Base-by-base conservation (phyloP, 53 echinoderm and acorn worm genomes). In the Holothuria scabra region DNA sequence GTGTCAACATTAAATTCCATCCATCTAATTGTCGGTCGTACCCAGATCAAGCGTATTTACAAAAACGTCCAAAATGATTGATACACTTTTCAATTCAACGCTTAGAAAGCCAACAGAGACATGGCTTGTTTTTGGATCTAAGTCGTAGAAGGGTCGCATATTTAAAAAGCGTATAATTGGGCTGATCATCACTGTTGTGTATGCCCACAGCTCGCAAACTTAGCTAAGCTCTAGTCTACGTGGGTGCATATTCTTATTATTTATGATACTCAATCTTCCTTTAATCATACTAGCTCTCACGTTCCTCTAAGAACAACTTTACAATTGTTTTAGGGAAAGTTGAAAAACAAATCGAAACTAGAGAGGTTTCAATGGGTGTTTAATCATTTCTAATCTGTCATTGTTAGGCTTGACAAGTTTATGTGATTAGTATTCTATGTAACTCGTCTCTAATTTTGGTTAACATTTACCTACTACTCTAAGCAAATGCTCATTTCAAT, bases 11-110 rank as follows among this genome's bases (percentile, higher is more conserved):
- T 21, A 1, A 28, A 10, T 67, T 44, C 16, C 5, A 71, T 71
- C 71, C 44, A 71, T 71, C 49, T 38, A 35, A 13, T 5, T 28
- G 48, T 71, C 46, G 37, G 11, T 44, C 44, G 48, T 44, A 13
- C 48, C 12, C 46, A 48, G 71, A 48, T 71, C 12, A 38, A 71
- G 21, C 44, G 13, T 71, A 71, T 71, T 71, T 71, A 38, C 71
- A 71, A 71, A 44, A 71, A 71, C 46, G 71, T 71, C 71, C 48
- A 71, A 71, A 71, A 71, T 71, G 71, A 71, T 71, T 71, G 71
- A 71, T 71, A 71, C 71, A 71, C 48, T 44, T 48, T 20, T 48
- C 71, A 48, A 71, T 71, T 48, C 71, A 48, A n/a, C 22, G 71
- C 28, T 22, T 46, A 23, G 71, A 71, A 71, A 48, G 46, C 71